Evolutionary conservation across 2,113 vertebrate species (phyloP).

Genomic region (Panthera leo): DNA sequence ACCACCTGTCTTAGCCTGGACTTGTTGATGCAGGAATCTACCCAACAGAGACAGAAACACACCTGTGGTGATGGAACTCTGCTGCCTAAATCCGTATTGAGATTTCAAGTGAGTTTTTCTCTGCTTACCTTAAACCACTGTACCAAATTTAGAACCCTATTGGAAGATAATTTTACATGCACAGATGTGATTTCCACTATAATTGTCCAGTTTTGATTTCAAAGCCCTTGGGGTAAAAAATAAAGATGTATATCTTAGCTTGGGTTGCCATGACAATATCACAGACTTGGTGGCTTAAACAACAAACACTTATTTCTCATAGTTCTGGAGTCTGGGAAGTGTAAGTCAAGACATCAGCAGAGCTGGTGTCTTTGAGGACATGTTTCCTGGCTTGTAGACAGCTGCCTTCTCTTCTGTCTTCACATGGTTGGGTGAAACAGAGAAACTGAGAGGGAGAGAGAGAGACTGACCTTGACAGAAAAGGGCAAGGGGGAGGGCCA

Average conservation of each 20-base stretch:
- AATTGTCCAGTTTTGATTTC: neutral
- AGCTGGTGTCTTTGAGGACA: neutral
- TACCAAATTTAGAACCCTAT: neutral
- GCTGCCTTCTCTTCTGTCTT: neutral
- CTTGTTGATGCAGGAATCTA: neutral
- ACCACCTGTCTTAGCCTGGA: neutral
- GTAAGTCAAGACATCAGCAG: neutral
- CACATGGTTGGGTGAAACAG: neutral
- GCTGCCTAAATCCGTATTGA: neutral
- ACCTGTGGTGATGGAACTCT: neutral
- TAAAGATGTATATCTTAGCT: neutral
- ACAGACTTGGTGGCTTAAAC: neutral
- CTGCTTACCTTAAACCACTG: neutral
- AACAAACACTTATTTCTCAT: neutral
- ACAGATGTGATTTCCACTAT: neutral
- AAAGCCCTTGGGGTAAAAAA: neutral
- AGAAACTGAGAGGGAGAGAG: neutral
- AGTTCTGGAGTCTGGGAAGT: neutral
- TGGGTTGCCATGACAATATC: neutral
- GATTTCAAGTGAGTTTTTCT: neutral
- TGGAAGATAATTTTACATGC: neutral
- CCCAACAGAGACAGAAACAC: neutral
- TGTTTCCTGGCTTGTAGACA: neutral
- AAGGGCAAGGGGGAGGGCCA: rapidly evolving
- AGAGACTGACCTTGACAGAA: neutral